These are phyloP conservation scores for Tryphoninae sp. DNA, from an alignment of 2,888 invertebrate species.

Conservation along the genomic window DNA sequence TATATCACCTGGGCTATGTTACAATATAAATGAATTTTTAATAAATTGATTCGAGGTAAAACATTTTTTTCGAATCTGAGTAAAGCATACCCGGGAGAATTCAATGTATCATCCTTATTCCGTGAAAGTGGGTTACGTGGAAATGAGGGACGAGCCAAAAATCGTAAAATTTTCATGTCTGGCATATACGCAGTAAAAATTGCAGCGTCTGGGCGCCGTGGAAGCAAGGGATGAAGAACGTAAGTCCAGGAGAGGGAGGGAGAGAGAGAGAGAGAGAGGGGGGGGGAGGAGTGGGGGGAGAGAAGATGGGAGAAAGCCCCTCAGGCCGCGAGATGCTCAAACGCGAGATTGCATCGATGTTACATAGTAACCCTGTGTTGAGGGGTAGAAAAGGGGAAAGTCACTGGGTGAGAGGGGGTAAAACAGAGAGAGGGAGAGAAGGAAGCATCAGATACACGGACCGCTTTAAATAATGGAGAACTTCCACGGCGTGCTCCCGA, in stretches of 20 bases:
- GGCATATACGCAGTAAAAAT: constrained; percentile 14
- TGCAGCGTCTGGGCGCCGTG: neutral
- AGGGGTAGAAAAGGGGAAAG: constrained; percentile 11
- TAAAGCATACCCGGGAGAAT: neutral
- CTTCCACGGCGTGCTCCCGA: constrained; percentile 30
- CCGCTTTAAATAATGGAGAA: constrained; percentile 50
- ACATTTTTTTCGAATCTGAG: neutral
- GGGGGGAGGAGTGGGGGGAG: neutral
- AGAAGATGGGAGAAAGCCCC: constrained; percentile 3
- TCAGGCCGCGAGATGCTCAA: constrained; percentile 43
- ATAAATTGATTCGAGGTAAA: too few species aligned
- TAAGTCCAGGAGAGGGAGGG: neutral
- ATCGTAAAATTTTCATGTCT: constrained; percentile 24
- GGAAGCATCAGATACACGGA: constrained; percentile 41
- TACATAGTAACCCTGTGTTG: constrained; percentile 25
- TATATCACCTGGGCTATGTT: too few species aligned
- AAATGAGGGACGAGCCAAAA: constrained; percentile 17
- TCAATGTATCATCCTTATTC: neutral
- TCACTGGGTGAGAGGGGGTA: neutral
- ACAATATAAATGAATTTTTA: too few species aligned
- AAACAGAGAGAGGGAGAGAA: constrained; percentile 26
- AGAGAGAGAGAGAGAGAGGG: neutral
- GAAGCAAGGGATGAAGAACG: constrained; percentile 4
- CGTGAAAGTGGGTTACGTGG: constrained; percentile 25
- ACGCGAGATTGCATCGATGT: constrained; percentile 58